Base-by-base conservation (phyloP, 2,888 invertebrate genomes). In the Sympetrum striolatum region DNA sequence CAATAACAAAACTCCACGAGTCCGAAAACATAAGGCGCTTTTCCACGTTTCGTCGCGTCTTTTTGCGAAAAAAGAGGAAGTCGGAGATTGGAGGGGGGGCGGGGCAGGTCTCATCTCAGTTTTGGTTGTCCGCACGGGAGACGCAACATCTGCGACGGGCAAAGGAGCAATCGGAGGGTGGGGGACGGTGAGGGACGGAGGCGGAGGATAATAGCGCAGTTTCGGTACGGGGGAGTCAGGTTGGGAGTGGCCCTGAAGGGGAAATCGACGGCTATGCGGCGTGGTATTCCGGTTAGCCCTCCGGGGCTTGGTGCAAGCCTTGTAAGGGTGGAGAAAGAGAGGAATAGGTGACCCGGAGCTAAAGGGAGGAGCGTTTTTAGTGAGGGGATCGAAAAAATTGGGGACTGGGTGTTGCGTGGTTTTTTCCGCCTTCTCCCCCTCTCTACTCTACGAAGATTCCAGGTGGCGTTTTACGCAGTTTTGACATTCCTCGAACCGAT, bases 401-500 rank as follows among this genome's bases (percentile, higher is more conserved):
- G 82, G 82, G 81, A 64, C 64, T 22, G 15, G 25, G 53, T 48
- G n/a, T 81, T 48, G n/a, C 48, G 35, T 82, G 22, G 58, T 35
- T 86, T 64, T 82, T 82, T n/a, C n/a, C n/a, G n/a, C n/a, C n/a
- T n/a, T 86, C 37, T 58, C 44, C n/a, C n/a, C 12, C n/a, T 53
- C 25, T 25, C 39, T 39, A 2, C 39, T 6, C 39, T 39, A 2
- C 48, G 15, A 15, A 58, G 58, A 37, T 53, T 60, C 64, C 60
- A 86, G 86, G 86, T 86, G 86, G 86, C 58, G 37, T 86, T 86
- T 86, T 64, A 86, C 86, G 86, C 86, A 86, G 86, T 86, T 86
- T 86, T 22, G 86, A 64, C 86, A 64, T 86, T 86, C 86, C 64
- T 86, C 86, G 37, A 86, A 86, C 37, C 60, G 64, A 86, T 86